These are phyloP conservation scores for Pseudopodoces humilis DNA, from an alignment of 2,113 vertebrate genomes.

Conservation along the genomic window DNA sequence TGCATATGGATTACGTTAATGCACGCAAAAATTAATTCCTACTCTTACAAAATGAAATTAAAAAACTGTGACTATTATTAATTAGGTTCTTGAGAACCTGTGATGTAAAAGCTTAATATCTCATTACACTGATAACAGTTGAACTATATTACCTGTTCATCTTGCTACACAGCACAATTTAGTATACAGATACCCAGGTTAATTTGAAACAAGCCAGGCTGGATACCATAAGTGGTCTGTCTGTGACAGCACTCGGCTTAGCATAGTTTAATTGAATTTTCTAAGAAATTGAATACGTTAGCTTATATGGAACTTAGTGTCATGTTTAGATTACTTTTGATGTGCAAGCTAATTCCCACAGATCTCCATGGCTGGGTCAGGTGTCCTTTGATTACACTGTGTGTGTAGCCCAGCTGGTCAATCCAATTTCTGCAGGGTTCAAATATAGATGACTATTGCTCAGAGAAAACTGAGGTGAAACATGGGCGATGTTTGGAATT, in stretches of 20 bases:
- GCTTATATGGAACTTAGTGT: slow-evolving; percentile 13
- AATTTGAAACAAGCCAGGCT: slow-evolving; percentile 18
- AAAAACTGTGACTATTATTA: not conserved
- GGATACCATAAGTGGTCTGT: not conserved
- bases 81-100: slow-evolving; percentile 26
- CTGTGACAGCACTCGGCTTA: slow-evolving; percentile 14
- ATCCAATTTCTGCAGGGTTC: not conserved
- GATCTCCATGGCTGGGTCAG: not conserved
- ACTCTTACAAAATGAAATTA: slow-evolving; percentile 19
- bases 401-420: not conserved
- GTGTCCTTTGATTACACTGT: not conserved
- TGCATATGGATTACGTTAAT: slow-evolving; percentile 22
- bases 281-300: slow-evolving; percentile 17
- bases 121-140: slow-evolving; percentile 3
- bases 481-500: not conserved
- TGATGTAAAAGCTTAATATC: slow-evolving; percentile 26
- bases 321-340: slow-evolving; percentile 15
- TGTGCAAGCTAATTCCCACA: slow-evolving; percentile 31
- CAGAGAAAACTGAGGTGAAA: not conserved
- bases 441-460: not conserved
- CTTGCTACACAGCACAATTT: slow-evolving; percentile 31
- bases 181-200: slow-evolving; percentile 3
- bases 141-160: slow-evolving; percentile 5
- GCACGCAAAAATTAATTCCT: slow-evolving; percentile 14
- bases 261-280: slow-evolving; percentile 15